A percentile compares a stretch with the other conserved stretches of the same genome.
These are phyloP conservation scores for Spongilla lacustris DNA, from an alignment of 37 sponge, comb jelly and placozoan species.

Conservation along the genomic window DNA sequence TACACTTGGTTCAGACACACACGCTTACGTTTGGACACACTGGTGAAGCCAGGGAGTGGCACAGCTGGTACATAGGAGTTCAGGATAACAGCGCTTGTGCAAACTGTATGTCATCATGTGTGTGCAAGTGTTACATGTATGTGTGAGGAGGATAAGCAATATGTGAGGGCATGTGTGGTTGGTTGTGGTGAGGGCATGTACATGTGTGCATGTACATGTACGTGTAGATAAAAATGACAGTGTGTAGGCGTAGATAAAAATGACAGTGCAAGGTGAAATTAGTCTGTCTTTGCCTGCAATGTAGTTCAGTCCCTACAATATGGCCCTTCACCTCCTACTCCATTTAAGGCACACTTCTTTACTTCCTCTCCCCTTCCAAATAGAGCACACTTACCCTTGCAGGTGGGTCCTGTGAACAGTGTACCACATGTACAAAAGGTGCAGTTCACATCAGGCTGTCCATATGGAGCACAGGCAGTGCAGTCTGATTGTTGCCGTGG, in stretches of 20 bases:
- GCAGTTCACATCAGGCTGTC: neutral
- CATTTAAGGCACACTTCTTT: too few species aligned
- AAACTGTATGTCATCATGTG: neutral
- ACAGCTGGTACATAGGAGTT: neutral
- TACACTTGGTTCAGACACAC: too few species aligned
- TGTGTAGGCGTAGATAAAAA: too few species aligned
- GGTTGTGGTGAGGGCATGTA: neutral
- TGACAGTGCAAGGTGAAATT: too few species aligned
- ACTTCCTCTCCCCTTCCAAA: too few species aligned
- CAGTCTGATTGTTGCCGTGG: neutral
- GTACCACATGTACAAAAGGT: conserved; percentile 1
- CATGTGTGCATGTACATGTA: neutral
- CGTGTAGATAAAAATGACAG: neutral
- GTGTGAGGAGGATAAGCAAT: neutral
- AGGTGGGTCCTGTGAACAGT: conserved; percentile 14
- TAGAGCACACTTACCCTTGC: neutral
- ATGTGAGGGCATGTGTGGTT: neutral
- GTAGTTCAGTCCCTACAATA: too few species aligned
- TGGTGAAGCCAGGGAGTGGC: neutral
- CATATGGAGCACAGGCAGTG: neutral
- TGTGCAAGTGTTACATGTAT: neutral
- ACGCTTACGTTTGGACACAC: neutral
- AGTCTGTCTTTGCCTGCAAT: too few species aligned
- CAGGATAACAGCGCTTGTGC: neutral
- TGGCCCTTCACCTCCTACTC: neutral